Percentiles rank a stretch among this genome's conserved stretches.
Conservation (phyloP, 2,797 vertebrate genomes). For the Anableps anableps region DNA sequence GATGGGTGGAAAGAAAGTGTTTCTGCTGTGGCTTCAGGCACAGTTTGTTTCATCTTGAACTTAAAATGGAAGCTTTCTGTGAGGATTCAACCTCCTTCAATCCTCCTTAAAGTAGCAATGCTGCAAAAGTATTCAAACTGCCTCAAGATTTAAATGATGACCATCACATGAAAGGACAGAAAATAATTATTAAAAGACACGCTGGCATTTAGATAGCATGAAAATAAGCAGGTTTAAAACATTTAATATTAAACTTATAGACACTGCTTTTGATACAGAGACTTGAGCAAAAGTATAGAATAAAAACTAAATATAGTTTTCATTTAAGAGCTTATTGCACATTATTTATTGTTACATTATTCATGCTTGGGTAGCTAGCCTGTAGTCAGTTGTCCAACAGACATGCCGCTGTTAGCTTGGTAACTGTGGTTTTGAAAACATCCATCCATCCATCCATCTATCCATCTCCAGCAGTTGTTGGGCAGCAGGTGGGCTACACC, state of each 20-base stretch:
- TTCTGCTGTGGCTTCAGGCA: not conserved
- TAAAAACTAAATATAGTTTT: not conserved
- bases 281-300: not conserved
- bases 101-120: not conserved
- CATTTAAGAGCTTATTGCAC: not conserved
- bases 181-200: not conserved
- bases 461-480: too few relatives aligned
- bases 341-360: not conserved
- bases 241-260: not conserved
- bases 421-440: not conserved
- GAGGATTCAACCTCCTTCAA: constrained; percentile 13
- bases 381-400: not conserved
- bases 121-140: not conserved
- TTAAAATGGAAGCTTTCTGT: not conserved
- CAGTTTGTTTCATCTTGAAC: constrained; percentile 4
- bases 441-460: too few relatives aligned
- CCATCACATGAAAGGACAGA: not conserved
- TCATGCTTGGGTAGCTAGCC: not conserved
- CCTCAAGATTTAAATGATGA: not conserved
- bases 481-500: too few relatives aligned
- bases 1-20: constrained; percentile 18
- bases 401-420: not conserved
- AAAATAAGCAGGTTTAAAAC: not conserved
- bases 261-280: too few relatives aligned
- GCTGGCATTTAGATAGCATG: not conserved